phyloP scores from a whole-genome alignment of 2,113 vertebrate genomes.

The Fulica atra region DNA sequence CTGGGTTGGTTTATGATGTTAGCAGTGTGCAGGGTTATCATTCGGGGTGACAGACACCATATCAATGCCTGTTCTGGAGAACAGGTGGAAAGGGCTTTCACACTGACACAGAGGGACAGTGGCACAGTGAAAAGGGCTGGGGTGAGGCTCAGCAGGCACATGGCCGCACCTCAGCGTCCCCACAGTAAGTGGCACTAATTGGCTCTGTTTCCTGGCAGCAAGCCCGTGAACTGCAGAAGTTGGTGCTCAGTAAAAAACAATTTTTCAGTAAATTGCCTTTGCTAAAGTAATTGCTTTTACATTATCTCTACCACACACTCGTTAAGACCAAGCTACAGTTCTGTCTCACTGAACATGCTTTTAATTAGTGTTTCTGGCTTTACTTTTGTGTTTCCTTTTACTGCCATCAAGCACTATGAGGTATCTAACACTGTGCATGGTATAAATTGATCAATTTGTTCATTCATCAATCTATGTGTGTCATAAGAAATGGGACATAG shows the following conservation, averaged over 20 bases:
- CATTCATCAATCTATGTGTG: neutral
- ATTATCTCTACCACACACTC: slow-evolving; percentile 23
- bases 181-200: neutral
- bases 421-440: neutral
- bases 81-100: neutral
- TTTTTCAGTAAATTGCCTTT: slow-evolving; percentile 27
- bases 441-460: neutral
- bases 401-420: neutral
- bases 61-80: neutral
- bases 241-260: neutral
- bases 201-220: neutral
- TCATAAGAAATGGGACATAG: neutral
- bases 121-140: neutral
- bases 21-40: fast-evolving
- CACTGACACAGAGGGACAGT: fast-evolving
- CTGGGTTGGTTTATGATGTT: neutral
- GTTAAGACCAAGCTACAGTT: neutral
- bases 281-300: slow-evolving; percentile 60
- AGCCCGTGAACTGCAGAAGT: neutral
- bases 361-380: slow-evolving; percentile 10
- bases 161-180: neutral
- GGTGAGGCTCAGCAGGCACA: neutral
- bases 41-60: neutral
- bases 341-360: neutral
- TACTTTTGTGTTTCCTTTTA: neutral